These are phyloP conservation scores for Drosophila mayri DNA, from an alignment of 1,140 invertebrate genomes.

Conservation along the genomic window DNA sequence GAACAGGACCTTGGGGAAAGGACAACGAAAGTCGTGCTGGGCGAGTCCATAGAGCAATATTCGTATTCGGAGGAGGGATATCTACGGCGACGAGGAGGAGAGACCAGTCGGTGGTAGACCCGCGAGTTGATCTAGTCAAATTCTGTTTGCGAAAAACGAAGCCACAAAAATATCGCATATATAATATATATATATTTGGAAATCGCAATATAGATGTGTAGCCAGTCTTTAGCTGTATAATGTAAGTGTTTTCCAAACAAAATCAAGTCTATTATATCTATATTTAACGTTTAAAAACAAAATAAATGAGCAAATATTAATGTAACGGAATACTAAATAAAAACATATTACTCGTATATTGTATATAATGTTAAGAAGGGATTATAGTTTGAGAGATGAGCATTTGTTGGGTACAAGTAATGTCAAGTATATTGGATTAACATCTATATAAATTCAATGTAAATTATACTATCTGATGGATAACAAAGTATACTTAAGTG, in stretches of 20 bases:
- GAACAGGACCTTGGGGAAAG: neutral
- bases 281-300: conserved; percentile 21
- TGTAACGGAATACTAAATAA: conserved; percentile 45
- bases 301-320: conserved; percentile 37
- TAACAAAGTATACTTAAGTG: conserved; percentile 36
- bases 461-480: conserved; percentile 23
- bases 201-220: conserved; percentile 73
- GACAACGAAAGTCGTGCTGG: conserved; percentile 12
- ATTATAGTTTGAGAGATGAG: conserved; percentile 52
- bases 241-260: conserved; percentile 49
- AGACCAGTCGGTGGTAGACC: conserved; percentile 2
- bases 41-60: conserved; percentile 20
- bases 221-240: conserved; percentile 56
- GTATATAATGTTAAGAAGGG: conserved; percentile 60
- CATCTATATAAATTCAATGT: conserved; percentile 23
- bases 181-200: conserved; percentile 31
- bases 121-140: conserved; percentile 67
- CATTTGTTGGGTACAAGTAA: conserved; percentile 79
- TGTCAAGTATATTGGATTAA: conserved; percentile 23
- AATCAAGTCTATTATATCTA: conserved; percentile 56
- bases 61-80: conserved; percentile 3
- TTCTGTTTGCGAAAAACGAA: conserved; percentile 38
- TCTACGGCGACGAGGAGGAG: neutral
- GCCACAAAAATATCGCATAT: conserved; percentile 5
- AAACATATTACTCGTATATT: conserved; percentile 51